Conservation (phyloP, 2,888 invertebrate genomes). For the Agrotis puta region DNA sequence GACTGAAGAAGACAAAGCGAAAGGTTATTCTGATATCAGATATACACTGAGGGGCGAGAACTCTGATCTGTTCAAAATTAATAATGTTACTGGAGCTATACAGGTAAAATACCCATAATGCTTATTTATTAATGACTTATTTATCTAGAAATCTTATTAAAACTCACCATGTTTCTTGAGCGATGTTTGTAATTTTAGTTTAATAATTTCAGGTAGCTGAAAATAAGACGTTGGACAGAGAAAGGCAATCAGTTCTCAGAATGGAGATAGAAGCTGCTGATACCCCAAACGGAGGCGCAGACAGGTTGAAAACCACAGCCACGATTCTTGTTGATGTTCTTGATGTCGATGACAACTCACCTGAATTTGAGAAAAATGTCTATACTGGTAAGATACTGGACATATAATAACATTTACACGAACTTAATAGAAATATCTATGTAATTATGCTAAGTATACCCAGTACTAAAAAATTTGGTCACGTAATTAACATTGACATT, state of each 20-base stretch:
- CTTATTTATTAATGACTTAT: too few species aligned
- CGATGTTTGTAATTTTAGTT: background rate
- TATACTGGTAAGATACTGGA: constrained; percentile 88
- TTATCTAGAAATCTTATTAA: background rate
- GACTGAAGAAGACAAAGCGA: constrained; percentile 89
- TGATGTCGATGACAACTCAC: constrained; percentile 95
- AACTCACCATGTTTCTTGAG: too few species aligned
- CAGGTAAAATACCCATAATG: constrained; percentile 79
- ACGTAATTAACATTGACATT: background rate
- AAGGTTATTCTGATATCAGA: constrained; percentile 93
- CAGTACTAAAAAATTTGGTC: background rate
- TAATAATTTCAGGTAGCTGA: constrained; percentile 86
- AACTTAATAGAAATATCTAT: background rate
- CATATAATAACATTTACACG: background rate
- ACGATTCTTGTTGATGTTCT: constrained; percentile 93
- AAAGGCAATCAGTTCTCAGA: constrained; percentile 93
- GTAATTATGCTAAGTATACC: background rate
- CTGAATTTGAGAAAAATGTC: constrained; percentile 92
- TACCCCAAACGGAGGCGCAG: constrained; percentile 93
- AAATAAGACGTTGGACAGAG: constrained; percentile 93
- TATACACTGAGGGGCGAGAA: constrained; percentile 94
- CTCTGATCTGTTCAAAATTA: constrained; percentile 93
- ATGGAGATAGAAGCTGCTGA: constrained; percentile 94
- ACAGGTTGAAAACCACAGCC: constrained; percentile 92
- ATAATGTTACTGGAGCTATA: constrained; percentile 93